Base-by-base conservation (phyloP, 2,888 invertebrate species). In the Lasioglossum villosulum region DNA sequence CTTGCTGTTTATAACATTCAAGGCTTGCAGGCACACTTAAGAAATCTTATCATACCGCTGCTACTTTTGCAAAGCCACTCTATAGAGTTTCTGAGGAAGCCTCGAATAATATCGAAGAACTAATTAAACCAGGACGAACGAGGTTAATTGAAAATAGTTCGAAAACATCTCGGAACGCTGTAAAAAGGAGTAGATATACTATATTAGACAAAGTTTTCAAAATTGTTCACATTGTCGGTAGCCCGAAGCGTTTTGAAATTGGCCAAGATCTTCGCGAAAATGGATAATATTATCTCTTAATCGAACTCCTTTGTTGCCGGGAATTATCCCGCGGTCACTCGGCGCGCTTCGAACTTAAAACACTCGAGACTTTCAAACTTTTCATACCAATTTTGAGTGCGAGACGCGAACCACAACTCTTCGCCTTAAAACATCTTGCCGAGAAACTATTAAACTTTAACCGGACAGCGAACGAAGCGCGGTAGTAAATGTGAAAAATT, bases 281-380 rank as follows among this genome's bases (percentile, higher is more conserved):
- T 30, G 63, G 63, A 63, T 63, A 63, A 63, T 63, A 63, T 63
- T 63, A 63, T 63, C 30, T 63, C 63, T 63, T 63, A 63, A 63
- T 63, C 19, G 63, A 63, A 63, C 63, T 16, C 30, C 63, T 63
- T 27, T 30, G 63, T 30, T 30, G 30, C 30, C 19, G 30, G 30
- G 30, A 63, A 63, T 63, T 30, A 63, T 63, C 30, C 56, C 56
- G n/a, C n/a, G 56, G 56, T 56, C n/a, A n/a, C 56, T 56, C 56
- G n/a, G 4, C 56, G 56, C 12, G 12, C 56, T 56, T 63, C 8
- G 63, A 30, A 30, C 63, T 30, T 63, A 1, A 63, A 63, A 63
- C 30, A 63, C n/a, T 63, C 63, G 30, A 63, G 63, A 63, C 63
- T 30, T 30, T 63, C 1, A 19, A 63, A 63, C 63, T 63, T 63